Evolutionary conservation across 2,888 invertebrate genomes (phyloP).

Genomic region (Stramonita haemastoma): DNA sequence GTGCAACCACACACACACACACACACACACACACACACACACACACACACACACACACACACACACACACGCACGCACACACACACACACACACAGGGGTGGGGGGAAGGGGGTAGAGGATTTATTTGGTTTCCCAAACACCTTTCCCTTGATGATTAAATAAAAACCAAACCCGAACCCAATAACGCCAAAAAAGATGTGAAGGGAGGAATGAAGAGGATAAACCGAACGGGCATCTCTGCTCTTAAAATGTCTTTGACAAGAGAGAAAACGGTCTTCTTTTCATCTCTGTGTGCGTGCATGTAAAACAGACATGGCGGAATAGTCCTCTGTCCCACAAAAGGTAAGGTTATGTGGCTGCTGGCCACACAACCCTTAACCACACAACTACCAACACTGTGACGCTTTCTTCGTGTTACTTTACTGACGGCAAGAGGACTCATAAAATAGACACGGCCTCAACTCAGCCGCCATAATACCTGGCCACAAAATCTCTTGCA

Average conservation of each 20-base stretch:
- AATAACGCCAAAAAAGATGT: no score
- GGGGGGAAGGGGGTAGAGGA: no score
- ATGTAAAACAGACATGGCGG: no score
- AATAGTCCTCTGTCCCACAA: no score
- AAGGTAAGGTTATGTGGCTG: neutral
- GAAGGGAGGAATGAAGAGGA: no score
- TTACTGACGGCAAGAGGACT: neutral
- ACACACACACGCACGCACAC: neutral
- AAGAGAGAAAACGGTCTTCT: no score
- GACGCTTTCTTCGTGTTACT: neutral
- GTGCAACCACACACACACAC: neutral
- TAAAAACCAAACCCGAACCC: no score
- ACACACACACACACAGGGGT: neutral
- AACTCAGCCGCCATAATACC: neutral
- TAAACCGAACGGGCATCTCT: no score
- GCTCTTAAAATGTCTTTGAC: no score
- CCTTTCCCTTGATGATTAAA: no score
- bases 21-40: conserved; percentile 12
- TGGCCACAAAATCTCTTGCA: neutral
- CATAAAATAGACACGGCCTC: neutral
- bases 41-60: neutral
- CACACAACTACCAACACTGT: neutral
- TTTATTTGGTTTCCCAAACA: no score
- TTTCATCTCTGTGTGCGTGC: no score
- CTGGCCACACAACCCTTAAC: neutral